Evolutionary conservation across 2,113 vertebrate genomes (phyloP).

Genomic region (Silurus meridionalis): DNA sequence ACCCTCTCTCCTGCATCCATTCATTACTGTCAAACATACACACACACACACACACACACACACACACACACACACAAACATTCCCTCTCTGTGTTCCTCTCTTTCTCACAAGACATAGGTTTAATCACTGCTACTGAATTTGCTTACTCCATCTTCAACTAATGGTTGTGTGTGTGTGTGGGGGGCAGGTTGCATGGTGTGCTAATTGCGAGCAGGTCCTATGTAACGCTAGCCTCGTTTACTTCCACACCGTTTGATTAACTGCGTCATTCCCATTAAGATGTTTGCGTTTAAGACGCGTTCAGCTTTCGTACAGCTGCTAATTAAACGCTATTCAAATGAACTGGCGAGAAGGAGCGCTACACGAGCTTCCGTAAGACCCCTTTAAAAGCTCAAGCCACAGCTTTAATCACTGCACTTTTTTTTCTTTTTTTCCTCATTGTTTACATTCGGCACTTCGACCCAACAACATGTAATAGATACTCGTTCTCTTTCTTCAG

Average conservation of each 20-base stretch:
- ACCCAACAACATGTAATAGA: not conserved
- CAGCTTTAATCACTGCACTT: slow-evolving; percentile 18
- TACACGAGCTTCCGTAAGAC: slow-evolving; percentile 36
- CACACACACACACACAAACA: not conserved
- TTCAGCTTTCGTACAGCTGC: slow-evolving; percentile 14
- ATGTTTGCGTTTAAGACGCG: slow-evolving; percentile 44
- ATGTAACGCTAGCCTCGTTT: slow-evolving; percentile 11
- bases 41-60: not conserved
- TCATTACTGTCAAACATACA: slow-evolving; percentile 34
- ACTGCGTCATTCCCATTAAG: slow-evolving; percentile 29
- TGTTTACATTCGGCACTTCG: slow-evolving; percentile 17
- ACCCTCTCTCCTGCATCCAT: slow-evolving; percentile 33
- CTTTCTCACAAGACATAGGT: not conserved
- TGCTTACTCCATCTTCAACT: not conserved
- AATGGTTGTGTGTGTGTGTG: slow-evolving; percentile 1
- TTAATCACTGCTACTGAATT: slow-evolving; percentile 38
- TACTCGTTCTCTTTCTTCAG: not conserved
- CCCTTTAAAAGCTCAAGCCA: slow-evolving; percentile 18
- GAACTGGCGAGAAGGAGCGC: slow-evolving; percentile 40
- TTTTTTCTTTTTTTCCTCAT: not conserved
- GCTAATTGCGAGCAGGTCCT: slow-evolving; percentile 31
- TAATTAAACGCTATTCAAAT: slow-evolving; percentile 48
- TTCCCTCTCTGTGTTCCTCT: not conserved
- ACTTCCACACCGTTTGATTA: slow-evolving; percentile 41
- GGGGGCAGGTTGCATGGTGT: slow-evolving; percentile 13